These are phyloP conservation scores for Xestia sexstrigata DNA, from an alignment of 2,888 invertebrate species.

Conservation along the genomic window DNA sequence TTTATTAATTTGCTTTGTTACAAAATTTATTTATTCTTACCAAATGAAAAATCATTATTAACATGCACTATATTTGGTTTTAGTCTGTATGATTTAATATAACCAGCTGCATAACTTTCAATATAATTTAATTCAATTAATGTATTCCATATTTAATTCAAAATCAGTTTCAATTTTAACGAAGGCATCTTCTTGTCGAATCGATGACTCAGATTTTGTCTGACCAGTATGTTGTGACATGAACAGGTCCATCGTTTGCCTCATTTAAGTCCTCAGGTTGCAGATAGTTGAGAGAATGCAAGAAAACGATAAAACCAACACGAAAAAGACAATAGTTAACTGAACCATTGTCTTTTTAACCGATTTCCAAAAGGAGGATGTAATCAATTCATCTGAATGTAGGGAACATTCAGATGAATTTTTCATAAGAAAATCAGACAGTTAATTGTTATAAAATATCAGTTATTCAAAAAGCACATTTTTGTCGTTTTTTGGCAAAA, in stretches of 20 bases:
- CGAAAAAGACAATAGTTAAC: not conserved
- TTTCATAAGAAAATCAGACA: not conserved
- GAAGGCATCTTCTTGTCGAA: not conserved
- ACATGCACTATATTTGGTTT: slow-evolving; percentile 1
- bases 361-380: too few relatives aligned
- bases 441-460: not conserved
- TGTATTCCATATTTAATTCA: not conserved
- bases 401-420: too few relatives aligned
- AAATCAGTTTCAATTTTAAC: not conserved
- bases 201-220: not conserved
- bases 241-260: not conserved
- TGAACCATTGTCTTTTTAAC: not conserved
- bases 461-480: not conserved
- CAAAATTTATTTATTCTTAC: not conserved
- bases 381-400: too few relatives aligned
- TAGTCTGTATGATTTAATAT: slow-evolving; percentile 4
- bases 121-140: not conserved
- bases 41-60: not conserved
- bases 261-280: not conserved
- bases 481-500: not conserved
- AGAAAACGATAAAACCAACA: not conserved
- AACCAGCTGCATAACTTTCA: not conserved
- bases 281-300: not conserved
- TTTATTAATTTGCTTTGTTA: not conserved
- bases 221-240: not conserved